These are phyloP conservation scores for Oceanodroma tethys DNA, from an alignment of 2,113 vertebrate genomes.

Conservation along the genomic window DNA sequence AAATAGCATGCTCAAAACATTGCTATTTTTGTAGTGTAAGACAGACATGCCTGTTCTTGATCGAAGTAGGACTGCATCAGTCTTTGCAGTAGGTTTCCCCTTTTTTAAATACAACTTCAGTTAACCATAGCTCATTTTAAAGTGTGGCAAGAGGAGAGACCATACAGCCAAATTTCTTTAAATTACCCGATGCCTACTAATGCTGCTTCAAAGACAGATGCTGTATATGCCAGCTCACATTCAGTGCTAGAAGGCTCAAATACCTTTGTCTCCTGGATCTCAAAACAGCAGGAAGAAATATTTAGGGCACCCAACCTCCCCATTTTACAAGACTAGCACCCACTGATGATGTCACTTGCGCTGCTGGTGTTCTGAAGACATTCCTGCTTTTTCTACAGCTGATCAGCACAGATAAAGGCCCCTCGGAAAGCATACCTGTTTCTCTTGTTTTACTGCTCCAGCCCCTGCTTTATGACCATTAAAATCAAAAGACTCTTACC, in stretches of 20 bases:
- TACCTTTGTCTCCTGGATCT: not conserved
- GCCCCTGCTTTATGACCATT: not conserved
- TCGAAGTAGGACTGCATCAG: not conserved
- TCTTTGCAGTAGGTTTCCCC: not conserved
- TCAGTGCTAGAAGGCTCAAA: not conserved
- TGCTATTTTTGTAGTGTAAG: not conserved
- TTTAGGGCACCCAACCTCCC: not conserved
- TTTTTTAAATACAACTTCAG: not conserved
- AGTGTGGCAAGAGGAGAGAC: not conserved
- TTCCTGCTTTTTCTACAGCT: not conserved
- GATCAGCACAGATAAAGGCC: not conserved
- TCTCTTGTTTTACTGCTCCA: not conserved
- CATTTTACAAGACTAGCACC: not conserved
- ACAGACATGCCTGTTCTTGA: not conserved
- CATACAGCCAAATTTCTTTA: not conserved
- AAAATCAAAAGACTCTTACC: slow-evolving; percentile 59
- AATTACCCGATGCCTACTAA: not conserved
- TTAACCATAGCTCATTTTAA: not conserved
- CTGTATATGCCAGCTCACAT: not conserved
- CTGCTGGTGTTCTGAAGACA: not conserved
- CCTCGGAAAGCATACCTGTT: not conserved
- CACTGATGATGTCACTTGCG: not conserved
- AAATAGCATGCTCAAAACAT: not conserved
- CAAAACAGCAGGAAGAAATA: not conserved
- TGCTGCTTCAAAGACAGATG: not conserved